Conservation (phyloP, 1,140 invertebrate species). For the Euglossa dilemma region DNA sequence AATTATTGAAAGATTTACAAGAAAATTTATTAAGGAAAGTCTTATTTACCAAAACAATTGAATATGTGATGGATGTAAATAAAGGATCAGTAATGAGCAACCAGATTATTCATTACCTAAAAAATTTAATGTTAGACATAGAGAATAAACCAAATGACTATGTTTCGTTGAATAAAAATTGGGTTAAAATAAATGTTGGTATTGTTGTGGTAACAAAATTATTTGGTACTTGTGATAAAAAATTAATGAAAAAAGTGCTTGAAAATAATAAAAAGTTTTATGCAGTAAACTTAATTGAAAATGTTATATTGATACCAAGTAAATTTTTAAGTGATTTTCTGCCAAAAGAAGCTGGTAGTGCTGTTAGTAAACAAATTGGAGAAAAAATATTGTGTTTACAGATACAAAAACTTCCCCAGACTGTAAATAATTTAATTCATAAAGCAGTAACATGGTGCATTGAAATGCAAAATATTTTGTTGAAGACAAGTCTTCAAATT, state of each 20-base stretch:
- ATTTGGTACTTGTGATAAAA: constrained; percentile 91
- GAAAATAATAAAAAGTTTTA: constrained; percentile 91
- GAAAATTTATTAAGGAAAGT: constrained; percentile 76
- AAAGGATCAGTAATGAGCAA: constrained; percentile 87
- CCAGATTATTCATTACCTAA: constrained; percentile 89
- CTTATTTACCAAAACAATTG: constrained; percentile 82
- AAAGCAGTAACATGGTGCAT: constrained; percentile 74
- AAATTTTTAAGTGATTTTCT: constrained; percentile 85
- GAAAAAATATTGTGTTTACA: constrained; percentile 72
- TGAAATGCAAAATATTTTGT: constrained; percentile 70
- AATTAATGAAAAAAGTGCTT: constrained; percentile 87
- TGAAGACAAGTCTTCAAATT: constrained; percentile 80
- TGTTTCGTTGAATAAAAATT: constrained; percentile 84
- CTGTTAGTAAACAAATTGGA: constrained; percentile 68
- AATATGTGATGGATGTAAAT: constrained; percentile 86
- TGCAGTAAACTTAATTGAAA: constrained; percentile 88
- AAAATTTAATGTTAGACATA: constrained; percentile 85
- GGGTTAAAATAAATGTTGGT: constrained; percentile 88
- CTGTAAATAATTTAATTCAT: constrained; percentile 68
- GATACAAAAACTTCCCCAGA: constrained; percentile 68
- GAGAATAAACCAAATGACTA: constrained; percentile 85
- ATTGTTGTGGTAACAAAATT: constrained; percentile 88
- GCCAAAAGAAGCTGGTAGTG: constrained; percentile 69
- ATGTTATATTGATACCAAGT: constrained; percentile 91
- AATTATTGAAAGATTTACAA: constrained; percentile 86